Evolutionary conservation across 2,113 vertebrate species (phyloP), one percentile per base, ranked within the genome.

Genomic region (Amblyopsis rosae): DNA sequence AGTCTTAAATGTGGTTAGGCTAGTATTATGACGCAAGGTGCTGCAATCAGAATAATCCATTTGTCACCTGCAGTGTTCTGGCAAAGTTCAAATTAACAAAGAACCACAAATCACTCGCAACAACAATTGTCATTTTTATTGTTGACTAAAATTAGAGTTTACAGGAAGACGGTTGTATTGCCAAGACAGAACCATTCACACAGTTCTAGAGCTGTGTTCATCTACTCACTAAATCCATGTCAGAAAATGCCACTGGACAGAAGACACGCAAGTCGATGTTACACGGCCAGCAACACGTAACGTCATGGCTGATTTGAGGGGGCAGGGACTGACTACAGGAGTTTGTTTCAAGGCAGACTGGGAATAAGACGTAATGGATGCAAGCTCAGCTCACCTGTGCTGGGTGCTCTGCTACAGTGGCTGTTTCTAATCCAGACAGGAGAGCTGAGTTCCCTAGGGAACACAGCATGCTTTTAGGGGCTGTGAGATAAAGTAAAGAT

Each of bases 151-250:
- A 41, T 88, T 76, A 70, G 72, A 88, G 78, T 35, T 84, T 88
- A 92, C 90, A 92, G 92, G 92, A 93, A 94, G 93, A 94, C 92
- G 79, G 74, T 89, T 87, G 90, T 92, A 91, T 92, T 92, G 90
- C 88, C 89, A 89, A 90, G 89, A 91, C 88, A 82, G 76, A 88
- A 83, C 77, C 47, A 59, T 79, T 77, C 74, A 72, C 9, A 41
- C 68, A 87, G 84, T 87, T 87, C 85, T 86, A 83, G 86, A 81
- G 70, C 74, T 72, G 75, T 80, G 78, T 78, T 82, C 70, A 58
- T 76, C 86, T 88, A 91, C 72, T 85, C 73, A 86, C 85, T 83
- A 85, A 89, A 35, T 6, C 32, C 8, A 58, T n/a, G 84, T 67
- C 64, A 73, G 81, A 80, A 82, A 17, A 50, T 69, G 72, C 68